Conservation (phyloP, 2,113 vertebrate genomes). For the Erythrocercus mccallii region DNA sequence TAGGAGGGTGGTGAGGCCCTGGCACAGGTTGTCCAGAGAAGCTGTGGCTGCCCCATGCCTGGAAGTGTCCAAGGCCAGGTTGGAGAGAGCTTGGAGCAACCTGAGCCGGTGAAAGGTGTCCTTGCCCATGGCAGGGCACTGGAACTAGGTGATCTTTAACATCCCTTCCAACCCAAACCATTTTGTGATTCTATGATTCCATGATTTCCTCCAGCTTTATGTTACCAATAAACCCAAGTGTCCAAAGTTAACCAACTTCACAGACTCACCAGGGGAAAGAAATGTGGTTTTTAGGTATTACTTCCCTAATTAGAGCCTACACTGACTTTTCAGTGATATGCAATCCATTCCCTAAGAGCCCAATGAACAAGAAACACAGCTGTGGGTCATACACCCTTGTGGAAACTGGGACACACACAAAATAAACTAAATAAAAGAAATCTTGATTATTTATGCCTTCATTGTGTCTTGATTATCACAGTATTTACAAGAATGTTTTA, state of each 20-base stretch:
- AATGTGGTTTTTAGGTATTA: neutral
- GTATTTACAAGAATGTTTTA: neutral
- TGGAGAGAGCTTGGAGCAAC: neutral
- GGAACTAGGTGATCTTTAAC: neutral
- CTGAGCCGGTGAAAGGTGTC: neutral
- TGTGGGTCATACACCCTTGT: neutral
- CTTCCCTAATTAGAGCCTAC: neutral
- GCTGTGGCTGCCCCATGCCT: neutral
- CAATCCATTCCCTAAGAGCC: neutral
- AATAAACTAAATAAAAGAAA: too few relatives aligned
- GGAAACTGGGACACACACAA: neutral
- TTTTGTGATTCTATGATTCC: neutral
- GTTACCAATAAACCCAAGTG: neutral
- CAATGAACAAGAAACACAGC: neutral
- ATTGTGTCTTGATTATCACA: neutral
- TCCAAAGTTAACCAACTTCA: neutral
- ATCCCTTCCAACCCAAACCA: neutral
- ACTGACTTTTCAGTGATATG: neutral
- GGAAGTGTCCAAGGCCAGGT: neutral
- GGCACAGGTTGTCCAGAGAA: neutral
- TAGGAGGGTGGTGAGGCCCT: neutral
- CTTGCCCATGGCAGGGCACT: neutral
- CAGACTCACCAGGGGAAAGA: neutral
- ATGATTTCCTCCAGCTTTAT: neutral
- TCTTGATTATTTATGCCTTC: neutral